Evolutionary conservation across 1,140 invertebrate species (phyloP).

Genomic region (Dinoponera quadriceps): DNA sequence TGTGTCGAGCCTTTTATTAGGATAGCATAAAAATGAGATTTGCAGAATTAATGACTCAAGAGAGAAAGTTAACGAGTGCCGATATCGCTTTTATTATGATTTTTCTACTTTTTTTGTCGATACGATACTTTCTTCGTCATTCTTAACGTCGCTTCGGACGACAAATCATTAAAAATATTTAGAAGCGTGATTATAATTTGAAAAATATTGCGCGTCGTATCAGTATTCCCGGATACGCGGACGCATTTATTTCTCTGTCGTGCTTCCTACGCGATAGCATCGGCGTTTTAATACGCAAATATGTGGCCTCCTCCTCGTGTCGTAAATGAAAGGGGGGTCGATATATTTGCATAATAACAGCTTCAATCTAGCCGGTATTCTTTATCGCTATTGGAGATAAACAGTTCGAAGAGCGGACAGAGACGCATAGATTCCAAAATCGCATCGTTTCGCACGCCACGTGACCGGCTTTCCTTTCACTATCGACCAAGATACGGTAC

Average conservation of each 20-base stretch:
- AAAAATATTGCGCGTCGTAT: neutral
- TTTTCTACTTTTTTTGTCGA: neutral
- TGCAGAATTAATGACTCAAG: no score
- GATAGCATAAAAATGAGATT: no score
- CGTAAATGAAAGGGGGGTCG: neutral
- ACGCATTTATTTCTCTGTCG: neutral
- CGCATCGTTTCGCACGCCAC: neutral
- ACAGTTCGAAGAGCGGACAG: no score
- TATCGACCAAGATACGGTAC: conserved; percentile 30
- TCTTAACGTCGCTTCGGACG: neutral
- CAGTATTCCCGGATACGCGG: neutral
- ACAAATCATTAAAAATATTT: no score
- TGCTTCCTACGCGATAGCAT: neutral
- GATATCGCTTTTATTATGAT: neutral
- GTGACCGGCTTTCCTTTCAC: conserved; percentile 65
- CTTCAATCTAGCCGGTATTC: neutral
- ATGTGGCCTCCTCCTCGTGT: neutral
- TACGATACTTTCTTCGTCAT: no score
- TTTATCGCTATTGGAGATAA: conserved; percentile 26
- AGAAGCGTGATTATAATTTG: neutral
- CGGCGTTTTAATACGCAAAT: neutral
- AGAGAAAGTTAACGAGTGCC: no score
- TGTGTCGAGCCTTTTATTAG: no score
- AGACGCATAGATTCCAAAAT: conserved; percentile 23
- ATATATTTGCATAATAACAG: conserved; percentile 4